Percentiles rank a stretch among this genome's conserved stretches.
phyloP scores from a whole-genome alignment of 2,797 vertebrate genomes.

The Antennarius maculatus region DNA sequence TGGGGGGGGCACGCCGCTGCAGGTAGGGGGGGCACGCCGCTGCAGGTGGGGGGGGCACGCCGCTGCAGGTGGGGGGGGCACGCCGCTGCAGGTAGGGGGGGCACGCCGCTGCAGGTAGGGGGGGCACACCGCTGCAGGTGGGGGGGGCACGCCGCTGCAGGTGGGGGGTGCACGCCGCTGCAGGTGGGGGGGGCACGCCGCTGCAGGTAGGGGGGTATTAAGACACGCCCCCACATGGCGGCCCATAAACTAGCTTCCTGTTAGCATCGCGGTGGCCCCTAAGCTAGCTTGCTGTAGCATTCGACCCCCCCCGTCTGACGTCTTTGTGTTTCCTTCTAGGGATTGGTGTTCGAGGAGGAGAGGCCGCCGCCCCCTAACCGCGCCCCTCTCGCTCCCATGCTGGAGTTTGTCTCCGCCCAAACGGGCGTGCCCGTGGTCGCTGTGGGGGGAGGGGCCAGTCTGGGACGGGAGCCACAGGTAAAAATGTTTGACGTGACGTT shows the following conservation, averaged over 20 bases:
- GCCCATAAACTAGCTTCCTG: no score
- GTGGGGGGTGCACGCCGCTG: slow-evolving; percentile 23
- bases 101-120: no score
- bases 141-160: slow-evolving; percentile 89
- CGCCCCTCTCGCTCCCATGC: slow-evolving; percentile 89
- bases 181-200: no score
- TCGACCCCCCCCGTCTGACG: no score
- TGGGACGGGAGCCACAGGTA: slow-evolving; percentile 94
- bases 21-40: slow-evolving; percentile 58
- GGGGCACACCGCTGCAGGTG: no score
- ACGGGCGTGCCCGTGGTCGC: slow-evolving; percentile 93
- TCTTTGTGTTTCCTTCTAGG: slow-evolving; percentile 58
- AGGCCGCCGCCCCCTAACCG: slow-evolving; percentile 78
- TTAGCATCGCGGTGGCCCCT: slow-evolving; percentile 6
- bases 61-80: no score
- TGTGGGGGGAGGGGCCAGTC: slow-evolving; percentile 91
- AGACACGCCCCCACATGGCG: no score
- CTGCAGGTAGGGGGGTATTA: no score
- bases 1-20: slow-evolving; percentile 87
- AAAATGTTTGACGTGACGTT: slow-evolving; percentile 10
- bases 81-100: slow-evolving; percentile 84
- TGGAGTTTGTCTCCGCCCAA: slow-evolving; percentile 95
- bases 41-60: no score
- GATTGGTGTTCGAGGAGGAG: slow-evolving; percentile 95
- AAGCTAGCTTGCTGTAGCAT: not conserved